A percentile compares a stretch with the other conserved stretches of the same genome.
Evolutionary conservation across 2,797 vertebrate species (phyloP).

Genomic region (Spinibarbus caldwelli): DNA sequence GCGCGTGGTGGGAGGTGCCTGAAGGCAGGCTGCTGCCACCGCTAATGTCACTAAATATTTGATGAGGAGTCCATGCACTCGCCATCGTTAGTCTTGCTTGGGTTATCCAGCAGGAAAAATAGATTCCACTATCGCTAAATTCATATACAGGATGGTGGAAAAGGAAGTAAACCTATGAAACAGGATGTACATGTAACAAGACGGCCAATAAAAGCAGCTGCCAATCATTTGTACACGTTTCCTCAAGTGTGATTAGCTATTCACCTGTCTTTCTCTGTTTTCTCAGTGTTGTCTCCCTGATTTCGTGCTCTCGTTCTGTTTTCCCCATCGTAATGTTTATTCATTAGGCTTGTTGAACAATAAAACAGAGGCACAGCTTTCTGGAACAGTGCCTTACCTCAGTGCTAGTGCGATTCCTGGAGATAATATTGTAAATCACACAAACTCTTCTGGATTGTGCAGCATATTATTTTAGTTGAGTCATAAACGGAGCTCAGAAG

Average conservation of each 20-base stretch:
- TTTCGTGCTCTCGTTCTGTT: slow-evolving; percentile 3
- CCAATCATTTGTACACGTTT: slow-evolving; percentile 33
- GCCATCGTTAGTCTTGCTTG: slow-evolving; percentile 66
- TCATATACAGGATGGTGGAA: neutral
- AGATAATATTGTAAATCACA: slow-evolving; percentile 29
- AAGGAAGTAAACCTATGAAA: neutral
- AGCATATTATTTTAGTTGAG: neutral
- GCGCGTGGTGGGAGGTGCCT: slow-evolving; percentile 43
- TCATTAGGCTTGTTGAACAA: neutral
- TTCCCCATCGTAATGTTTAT: slow-evolving; percentile 42
- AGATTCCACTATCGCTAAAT: slow-evolving; percentile 26
- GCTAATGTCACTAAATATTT: slow-evolving; percentile 61
- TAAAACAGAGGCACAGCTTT: neutral
- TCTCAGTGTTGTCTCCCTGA: neutral
- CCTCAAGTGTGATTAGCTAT: neutral
- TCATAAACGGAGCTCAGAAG: neutral
- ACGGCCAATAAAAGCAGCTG: neutral
- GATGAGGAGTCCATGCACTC: slow-evolving; percentile 60
- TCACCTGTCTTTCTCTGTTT: neutral
- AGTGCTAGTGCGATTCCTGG: neutral
- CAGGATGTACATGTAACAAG: neutral
- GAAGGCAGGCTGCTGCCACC: slow-evolving; percentile 53
- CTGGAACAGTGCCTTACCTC: slow-evolving; percentile 16
- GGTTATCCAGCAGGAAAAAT: slow-evolving; percentile 63
- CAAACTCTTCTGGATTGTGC: slow-evolving; percentile 6